A percentile compares a stretch with the other conserved stretches of the same genome.
phyloP scores from a whole-genome alignment of 2,797 vertebrate species.

The Otus scops region DNA sequence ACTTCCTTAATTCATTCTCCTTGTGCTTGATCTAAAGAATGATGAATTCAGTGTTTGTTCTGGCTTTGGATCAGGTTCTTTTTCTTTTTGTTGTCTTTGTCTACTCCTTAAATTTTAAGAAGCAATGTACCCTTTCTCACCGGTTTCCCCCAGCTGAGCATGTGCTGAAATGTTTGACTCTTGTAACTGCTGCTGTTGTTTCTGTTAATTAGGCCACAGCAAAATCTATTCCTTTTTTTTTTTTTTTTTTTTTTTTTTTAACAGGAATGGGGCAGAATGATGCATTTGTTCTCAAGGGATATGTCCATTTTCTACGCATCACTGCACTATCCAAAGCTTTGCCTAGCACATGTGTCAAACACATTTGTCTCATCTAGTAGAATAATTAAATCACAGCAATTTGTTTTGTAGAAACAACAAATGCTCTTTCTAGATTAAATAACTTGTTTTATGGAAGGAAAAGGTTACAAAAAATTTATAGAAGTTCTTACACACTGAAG shows the following conservation, averaged over 20 bases:
- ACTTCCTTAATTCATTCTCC: not conserved
- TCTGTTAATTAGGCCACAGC: not conserved
- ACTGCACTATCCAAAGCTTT: constrained; percentile 18
- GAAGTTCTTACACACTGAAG: not conserved
- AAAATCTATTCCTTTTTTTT: not conserved
- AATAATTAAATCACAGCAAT: not conserved
- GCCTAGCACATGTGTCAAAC: not conserved
- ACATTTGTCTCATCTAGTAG: not conserved
- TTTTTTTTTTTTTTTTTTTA: not conserved
- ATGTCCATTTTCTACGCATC: not conserved
- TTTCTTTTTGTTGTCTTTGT: not conserved
- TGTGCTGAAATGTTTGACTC: not conserved
- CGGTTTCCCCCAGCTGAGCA: not conserved
- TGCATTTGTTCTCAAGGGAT: not conserved
- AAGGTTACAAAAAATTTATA: not conserved
- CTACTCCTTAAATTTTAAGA: not conserved
- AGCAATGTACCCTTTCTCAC: not conserved
- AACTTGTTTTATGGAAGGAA: not conserved
- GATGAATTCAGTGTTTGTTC: not conserved
- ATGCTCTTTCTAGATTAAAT: not conserved
- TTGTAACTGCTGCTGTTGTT: not conserved
- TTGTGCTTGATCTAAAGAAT: not conserved
- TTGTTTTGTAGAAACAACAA: not conserved
- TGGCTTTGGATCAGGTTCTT: not conserved
- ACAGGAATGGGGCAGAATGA: not conserved